Base-by-base conservation (phyloP, 1,140 invertebrate species). In the Fopius arisanus region DNA sequence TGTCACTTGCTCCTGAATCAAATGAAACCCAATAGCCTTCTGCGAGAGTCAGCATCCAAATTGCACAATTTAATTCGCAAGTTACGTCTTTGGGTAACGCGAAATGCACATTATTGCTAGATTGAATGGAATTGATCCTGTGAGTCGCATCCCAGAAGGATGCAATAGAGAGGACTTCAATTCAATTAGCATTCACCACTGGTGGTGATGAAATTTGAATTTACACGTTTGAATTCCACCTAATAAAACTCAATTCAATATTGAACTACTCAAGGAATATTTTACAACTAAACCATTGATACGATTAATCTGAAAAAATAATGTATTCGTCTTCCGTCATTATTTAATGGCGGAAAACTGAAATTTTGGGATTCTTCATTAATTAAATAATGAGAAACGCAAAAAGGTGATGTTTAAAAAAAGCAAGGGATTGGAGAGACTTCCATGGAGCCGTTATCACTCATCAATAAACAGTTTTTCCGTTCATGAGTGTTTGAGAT, bases 61-160 rank as follows among this genome's bases (percentile, higher is more conserved):
- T 72, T 72, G 66, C 37, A 72, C 37, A 66, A 67, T 72, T 72
- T 72, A 72, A 72, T 72, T 65, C 66, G 19, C 43, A 48, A 66
- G 41, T 72, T 43, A 14, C 59, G 23, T 67, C 33, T 71, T 40
- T 33, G 16, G 23, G 54, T 43, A 65, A n/a, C 21, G 62, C 31
- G 40, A 28, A 72, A 54, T 33, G 41, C 62, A 33, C 43, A 40
- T 72, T 72, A 72, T 70, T 31, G 33, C 59, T 40, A 29, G 41
- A 66, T 72, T 67, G 26, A 72, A 72, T 72, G 10, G 26, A 66
- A 21, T 67, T 72, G 37, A 23, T 43, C 40, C 31, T 23, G 21
- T 29, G 37, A 51, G 54, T n/a, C 43, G 43, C 43, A 48, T 48
- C 14, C n/a, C 14, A 19, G 43, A n/a, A 48, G 43, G 14, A 48